Base-by-base conservation (phyloP, 2,888 invertebrate genomes). In the Drosophila ochracea region DNA sequence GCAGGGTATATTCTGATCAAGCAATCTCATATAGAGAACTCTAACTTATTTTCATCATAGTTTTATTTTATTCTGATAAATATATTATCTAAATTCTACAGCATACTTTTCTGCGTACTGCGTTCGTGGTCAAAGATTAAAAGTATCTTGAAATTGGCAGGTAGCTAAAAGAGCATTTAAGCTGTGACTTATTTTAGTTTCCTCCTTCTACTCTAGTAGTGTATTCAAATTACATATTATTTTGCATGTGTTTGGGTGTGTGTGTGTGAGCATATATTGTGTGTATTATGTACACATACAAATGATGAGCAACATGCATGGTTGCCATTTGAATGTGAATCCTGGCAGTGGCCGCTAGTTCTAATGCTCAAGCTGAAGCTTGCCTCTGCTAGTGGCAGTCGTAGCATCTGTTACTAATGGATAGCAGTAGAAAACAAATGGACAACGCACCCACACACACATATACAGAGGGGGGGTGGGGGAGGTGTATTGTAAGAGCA, bases 361-460 rank as follows among this genome's bases (percentile, higher is more conserved):
- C 37, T 55, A 55, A 25, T 54, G 25, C 49, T 62, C 41, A 43
- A 58, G 37, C 66, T 64, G 41, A 55, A 68, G 67, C 30, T 43
- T 55, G 83, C 54, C 73, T 69, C 77, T 89, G 84, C 49, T 68
- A 69, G 82, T 89, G 82, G 84, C 82, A 84, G 90, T 69, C 76
- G 82, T 71, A 85, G 80, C 86, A 87, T 87, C 86, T 87, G 86
- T 82, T 89, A 82, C 90, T 87, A 87, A 87, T 87, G 86, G 86
- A 90, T 77, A 83, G 85, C 75, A 88, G 90, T 81, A 82, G 90
- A 83, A 90, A 90, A 86, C 85, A 90, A 86, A 91, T 91, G 89
- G 89, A 91, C 91, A 91, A 63, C 75, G 84, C 77, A 79, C 77
- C 79, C 73, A 89, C 83, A 82, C 76, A 60, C 59, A 79, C 54